phyloP scores from a whole-genome alignment of 2,113 vertebrate genomes.

The Labeo catla region DNA sequence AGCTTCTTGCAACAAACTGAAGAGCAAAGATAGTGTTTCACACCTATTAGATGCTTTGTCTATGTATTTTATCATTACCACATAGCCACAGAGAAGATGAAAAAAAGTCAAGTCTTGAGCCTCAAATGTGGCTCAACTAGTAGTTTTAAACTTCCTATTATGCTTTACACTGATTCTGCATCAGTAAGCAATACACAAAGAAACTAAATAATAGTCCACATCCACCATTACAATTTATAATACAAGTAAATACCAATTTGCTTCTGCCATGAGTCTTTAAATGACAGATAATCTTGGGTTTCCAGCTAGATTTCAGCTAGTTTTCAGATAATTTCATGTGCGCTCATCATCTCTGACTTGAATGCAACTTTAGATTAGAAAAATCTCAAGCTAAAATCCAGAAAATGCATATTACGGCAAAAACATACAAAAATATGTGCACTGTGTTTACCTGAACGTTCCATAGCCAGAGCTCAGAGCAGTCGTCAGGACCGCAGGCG shows the following conservation, averaged over 20 bases:
- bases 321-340: too few relatives aligned
- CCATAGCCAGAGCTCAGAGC: slow-evolving; percentile 99
- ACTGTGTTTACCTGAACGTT: slow-evolving; percentile 87
- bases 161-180: not conserved
- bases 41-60: not conserved
- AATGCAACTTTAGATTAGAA: not conserved
- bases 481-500: slow-evolving; percentile 98
- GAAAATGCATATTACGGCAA: not conserved
- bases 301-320: too few relatives aligned
- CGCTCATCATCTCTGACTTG: not conserved
- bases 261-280: too few relatives aligned
- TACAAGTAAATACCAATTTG: not conserved
- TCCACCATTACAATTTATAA: not conserved
- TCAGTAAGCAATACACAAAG: not conserved
- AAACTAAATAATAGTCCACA: not conserved
- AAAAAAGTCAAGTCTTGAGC: not conserved
- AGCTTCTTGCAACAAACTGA: not conserved
- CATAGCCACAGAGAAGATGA: not conserved
- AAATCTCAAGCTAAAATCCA: not conserved
- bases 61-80: not conserved
- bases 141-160: not conserved
- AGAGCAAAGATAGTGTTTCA: not conserved
- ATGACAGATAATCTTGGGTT: not conserved
- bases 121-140: not conserved
- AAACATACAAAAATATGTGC: not conserved